Conservation (phyloP, 1,140 invertebrate species). For the Magallana gigas region DNA sequence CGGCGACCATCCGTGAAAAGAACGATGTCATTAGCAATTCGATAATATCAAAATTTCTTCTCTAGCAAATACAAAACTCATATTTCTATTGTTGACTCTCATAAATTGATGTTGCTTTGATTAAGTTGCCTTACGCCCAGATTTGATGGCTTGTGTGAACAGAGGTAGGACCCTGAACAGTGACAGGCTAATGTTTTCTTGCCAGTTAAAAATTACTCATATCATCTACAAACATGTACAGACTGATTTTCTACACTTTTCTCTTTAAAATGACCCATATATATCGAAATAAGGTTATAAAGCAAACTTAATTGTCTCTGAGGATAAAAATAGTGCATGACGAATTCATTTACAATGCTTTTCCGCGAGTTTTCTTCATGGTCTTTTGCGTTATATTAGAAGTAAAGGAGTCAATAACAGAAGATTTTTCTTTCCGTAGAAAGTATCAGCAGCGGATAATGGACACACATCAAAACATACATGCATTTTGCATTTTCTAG, state of each 20-base stretch:
- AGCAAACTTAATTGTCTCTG: too few species aligned
- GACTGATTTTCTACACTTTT: neutral
- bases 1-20: constrained; percentile 30
- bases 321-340: too few species aligned
- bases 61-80: constrained; percentile 36
- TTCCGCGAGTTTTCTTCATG: neutral
- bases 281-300: too few species aligned
- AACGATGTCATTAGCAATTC: constrained; percentile 35
- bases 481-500: constrained; percentile 36
- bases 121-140: constrained; percentile 36
- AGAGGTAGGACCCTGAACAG: neutral
- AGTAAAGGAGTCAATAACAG: neutral
- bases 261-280: neutral
- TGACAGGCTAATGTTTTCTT: neutral
- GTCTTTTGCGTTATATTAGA: neutral
- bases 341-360: too few species aligned
- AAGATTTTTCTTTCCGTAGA: neutral
- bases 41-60: constrained; percentile 30
- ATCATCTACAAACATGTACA: neutral
- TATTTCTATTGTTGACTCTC: constrained; percentile 36
- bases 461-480: neutral
- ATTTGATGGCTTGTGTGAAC: constrained; percentile 21
- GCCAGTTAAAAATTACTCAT: neutral
- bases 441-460: neutral
- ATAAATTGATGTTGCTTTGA: constrained; percentile 34